phyloP scores from a whole-genome alignment of 2,797 vertebrate genomes.

The Sebastiscus tertius region DNA sequence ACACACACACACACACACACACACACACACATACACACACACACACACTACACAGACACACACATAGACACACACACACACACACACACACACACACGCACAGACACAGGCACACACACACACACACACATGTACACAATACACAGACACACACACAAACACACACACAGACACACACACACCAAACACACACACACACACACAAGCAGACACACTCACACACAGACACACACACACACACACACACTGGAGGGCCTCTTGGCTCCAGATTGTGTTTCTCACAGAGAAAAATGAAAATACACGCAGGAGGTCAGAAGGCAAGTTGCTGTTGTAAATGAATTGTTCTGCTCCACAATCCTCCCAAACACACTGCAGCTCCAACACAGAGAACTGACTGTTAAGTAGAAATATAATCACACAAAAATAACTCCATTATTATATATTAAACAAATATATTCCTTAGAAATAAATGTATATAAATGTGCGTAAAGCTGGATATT shows the following conservation, averaged over 20 bases:
- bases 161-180: constrained; percentile 5
- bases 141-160: constrained; percentile 6
- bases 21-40: constrained; percentile 27
- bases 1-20: not conserved
- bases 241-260: not conserved
- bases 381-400: not conserved
- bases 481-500: constrained; percentile 17
- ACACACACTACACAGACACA: not conserved
- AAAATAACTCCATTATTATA: not conserved
- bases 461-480: not conserved
- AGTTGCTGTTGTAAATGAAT: not conserved
- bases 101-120: not conserved
- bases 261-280: constrained; percentile 88
- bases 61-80: not conserved
- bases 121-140: constrained; percentile 18
- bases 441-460: not conserved
- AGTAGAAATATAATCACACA: not conserved
- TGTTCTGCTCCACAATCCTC: not conserved
- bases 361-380: no score
- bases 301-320: constrained; percentile 60
- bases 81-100: constrained; percentile 16
- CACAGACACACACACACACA: not conserved
- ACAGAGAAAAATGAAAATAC: constrained; percentile 81
- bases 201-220: not conserved
- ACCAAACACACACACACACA: constrained; percentile 5